phyloP scores from a whole-genome alignment of 2,113 vertebrate genomes.

The Macrotis lagotis region DNA sequence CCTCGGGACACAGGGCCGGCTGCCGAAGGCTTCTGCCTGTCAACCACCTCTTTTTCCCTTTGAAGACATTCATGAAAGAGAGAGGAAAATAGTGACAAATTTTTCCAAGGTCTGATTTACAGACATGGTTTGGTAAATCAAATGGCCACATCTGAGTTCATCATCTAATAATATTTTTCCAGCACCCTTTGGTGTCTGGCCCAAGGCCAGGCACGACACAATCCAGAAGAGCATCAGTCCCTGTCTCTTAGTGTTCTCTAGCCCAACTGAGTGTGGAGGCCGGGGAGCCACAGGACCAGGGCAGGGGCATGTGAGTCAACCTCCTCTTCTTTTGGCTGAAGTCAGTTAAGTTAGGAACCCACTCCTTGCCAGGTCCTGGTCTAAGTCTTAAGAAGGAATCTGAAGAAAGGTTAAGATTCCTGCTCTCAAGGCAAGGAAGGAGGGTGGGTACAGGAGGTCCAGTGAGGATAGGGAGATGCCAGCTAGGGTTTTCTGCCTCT shows the following conservation, averaged over 20 bases:
- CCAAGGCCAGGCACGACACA: conserved; percentile 36
- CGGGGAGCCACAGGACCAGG: no score
- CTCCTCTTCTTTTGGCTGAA: not conserved
- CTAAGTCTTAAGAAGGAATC: rapidly evolving
- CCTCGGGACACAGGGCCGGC: conserved; percentile 42
- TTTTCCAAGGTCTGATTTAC: conserved; percentile 64
- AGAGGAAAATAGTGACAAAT: conserved; percentile 55
- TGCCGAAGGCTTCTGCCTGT: conserved; percentile 67
- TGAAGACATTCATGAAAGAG: conserved; percentile 74
- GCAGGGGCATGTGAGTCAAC: no score
- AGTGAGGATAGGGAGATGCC: no score
- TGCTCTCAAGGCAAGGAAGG: no score
- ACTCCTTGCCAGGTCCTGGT: not conserved
- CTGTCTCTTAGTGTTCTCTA: not conserved
- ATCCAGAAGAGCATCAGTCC: not conserved
- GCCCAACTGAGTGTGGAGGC: no score
- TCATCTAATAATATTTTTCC: conserved; percentile 73
- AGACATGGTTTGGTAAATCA: conserved; percentile 65
- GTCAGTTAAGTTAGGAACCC: no score
- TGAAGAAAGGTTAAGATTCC: not conserved
- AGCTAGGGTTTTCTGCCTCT: no score
- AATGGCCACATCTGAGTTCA: conserved; percentile 67
- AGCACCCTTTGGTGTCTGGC: conserved; percentile 65
- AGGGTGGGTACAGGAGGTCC: not conserved
- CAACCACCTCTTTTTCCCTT: conserved; percentile 70